Conservation (phyloP, 2,797 vertebrate genomes). For the Gambelia wislizenii region DNA sequence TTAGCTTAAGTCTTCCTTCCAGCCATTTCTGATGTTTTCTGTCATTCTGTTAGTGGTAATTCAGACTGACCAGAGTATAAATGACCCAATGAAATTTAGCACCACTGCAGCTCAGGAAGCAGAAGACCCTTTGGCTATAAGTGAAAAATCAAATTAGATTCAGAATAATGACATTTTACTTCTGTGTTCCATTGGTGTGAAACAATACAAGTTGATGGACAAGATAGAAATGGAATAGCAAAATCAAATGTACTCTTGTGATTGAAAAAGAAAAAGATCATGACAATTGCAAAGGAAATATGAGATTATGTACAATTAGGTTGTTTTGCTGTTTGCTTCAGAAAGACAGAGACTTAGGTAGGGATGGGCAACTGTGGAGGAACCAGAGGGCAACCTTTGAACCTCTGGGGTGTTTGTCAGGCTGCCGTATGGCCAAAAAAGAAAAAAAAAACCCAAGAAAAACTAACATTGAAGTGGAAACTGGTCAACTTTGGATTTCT, state of each 20-base stretch:
- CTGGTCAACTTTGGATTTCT: no score
- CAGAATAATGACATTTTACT: background rate
- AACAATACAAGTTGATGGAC: background rate
- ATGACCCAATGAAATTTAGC: background rate
- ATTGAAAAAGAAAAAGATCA: background rate
- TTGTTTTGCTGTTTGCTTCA: background rate
- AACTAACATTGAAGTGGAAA: no score
- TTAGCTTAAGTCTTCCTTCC: conserved; percentile 39
- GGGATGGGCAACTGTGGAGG: no score
- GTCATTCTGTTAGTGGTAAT: background rate
- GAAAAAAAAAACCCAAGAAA: no score
- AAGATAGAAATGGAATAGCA: background rate
- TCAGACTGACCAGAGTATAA: background rate
- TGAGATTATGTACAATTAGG: background rate
- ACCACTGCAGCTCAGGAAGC: background rate
- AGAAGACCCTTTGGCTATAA: background rate
- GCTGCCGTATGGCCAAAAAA: no score
- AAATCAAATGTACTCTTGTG: no score
- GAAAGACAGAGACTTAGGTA: no score
- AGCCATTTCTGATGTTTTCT: background rate
- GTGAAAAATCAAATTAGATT: background rate
- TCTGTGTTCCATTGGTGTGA: background rate
- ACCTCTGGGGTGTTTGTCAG: no score
- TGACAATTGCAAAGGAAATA: background rate
- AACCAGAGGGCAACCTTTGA: no score